A percentile compares a stretch with the other conserved stretches of the same genome.
Evolutionary conservation across 2,113 vertebrate species (phyloP).

Genomic region (Girardinichthys multiradiatus): DNA sequence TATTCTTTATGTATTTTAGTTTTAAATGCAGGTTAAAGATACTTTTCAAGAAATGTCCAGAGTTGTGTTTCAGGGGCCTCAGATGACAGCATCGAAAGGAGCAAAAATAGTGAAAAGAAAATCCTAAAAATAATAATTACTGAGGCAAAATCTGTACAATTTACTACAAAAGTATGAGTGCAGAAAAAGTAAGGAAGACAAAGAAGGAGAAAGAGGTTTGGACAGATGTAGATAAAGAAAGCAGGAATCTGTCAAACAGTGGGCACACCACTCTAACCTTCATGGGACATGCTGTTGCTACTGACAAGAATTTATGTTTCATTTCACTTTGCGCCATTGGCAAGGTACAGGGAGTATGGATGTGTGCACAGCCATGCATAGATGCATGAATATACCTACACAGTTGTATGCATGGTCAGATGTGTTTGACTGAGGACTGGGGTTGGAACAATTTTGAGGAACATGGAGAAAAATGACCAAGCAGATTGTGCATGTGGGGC

Average conservation of each 20-base stretch:
- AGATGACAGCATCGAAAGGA: not conserved
- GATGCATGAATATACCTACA: not conserved
- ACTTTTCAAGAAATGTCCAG: not conserved
- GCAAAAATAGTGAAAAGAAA: constrained; percentile 15
- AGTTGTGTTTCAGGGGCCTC: not conserved
- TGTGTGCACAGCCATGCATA: not conserved
- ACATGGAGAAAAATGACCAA: not conserved
- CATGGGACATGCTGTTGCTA: constrained; percentile 62
- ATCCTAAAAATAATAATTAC: not conserved
- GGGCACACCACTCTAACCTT: constrained; percentile 70
- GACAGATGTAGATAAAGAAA: constrained; percentile 65
- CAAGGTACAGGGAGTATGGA: constrained; percentile 22
- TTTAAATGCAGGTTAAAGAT: no score
- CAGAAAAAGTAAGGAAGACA: not conserved
- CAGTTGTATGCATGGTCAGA: not conserved
- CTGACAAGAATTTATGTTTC: constrained; percentile 68
- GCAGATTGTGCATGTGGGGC: not conserved
- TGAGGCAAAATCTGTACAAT: not conserved
- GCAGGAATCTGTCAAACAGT: constrained; percentile 64
- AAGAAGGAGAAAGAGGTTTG: constrained; percentile 18
- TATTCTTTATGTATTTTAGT: not conserved
- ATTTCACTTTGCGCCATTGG: constrained; percentile 69
- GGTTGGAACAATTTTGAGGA: constrained; percentile 10
- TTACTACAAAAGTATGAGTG: fast-evolving
- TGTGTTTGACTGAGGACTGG: constrained; percentile 1